These are phyloP conservation scores for Pandemis cinnamomeana DNA, from an alignment of 2,888 invertebrate genomes.

Conservation along the genomic window DNA sequence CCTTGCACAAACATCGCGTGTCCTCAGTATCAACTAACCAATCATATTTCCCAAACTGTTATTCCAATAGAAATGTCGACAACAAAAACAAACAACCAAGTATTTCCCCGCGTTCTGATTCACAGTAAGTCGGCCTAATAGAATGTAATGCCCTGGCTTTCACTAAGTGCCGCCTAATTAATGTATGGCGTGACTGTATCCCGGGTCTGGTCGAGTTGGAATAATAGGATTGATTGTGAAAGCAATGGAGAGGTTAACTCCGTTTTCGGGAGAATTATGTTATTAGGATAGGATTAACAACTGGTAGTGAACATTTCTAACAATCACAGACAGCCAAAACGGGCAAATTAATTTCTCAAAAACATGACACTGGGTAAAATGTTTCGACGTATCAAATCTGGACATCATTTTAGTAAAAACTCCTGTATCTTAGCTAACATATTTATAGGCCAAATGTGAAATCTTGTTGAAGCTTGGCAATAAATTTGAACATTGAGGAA, in stretches of 20 bases:
- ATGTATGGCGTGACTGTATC: constrained; percentile 24
- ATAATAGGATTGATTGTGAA: constrained; percentile 11
- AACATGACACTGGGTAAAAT: background rate
- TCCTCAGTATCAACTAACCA: background rate
- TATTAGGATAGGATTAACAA: background rate
- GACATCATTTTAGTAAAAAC: too few relatives aligned
- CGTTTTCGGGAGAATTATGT: background rate
- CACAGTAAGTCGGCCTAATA: constrained; percentile 15
- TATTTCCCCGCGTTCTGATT: background rate
- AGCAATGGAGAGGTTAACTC: constrained; percentile 1
- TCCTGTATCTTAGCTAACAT: too few relatives aligned
- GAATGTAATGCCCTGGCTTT: constrained; percentile 15
- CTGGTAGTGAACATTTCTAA: background rate
- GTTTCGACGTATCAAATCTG: too few relatives aligned
- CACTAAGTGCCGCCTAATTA: constrained; percentile 23
- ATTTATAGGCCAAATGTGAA: too few relatives aligned
- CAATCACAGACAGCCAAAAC: background rate
- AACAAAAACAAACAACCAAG: constrained; percentile 1
- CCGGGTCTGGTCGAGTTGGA: constrained; percentile 12
- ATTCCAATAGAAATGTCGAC: background rate
- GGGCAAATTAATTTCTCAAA: background rate
- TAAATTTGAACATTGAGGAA: too few relatives aligned
- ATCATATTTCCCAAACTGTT: background rate
- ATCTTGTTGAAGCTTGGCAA: too few relatives aligned
- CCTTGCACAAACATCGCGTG: background rate